Base-by-base conservation (phyloP, 1,140 invertebrate genomes). In the Cydia amplana region DNA sequence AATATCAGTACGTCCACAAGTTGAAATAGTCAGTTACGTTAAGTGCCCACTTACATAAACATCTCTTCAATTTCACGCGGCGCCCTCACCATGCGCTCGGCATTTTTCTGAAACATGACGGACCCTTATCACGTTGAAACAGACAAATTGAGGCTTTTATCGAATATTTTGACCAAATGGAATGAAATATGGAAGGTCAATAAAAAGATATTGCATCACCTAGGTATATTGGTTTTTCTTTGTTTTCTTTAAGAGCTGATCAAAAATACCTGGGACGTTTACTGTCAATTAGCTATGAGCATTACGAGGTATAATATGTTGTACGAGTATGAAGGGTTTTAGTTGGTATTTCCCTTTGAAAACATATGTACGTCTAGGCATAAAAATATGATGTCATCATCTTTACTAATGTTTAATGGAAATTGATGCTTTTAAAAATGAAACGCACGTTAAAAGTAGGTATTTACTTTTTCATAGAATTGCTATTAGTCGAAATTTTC, bases 81-180 rank as follows among this genome's bases (percentile, higher is more conserved):
- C 2, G 55, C 20, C 10, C 55, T n/a, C 55, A 60, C 9, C 18
- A 60, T n/a, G 49, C 49, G 16, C 49, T 51, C 49, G 49, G 49
- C n/a, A n/a, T 60, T 60, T 60, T 23, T 9, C 55, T 23, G 9
- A 60, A 60, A 60, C 55, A 60, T 23, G 55, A 60, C 55, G 20
- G 20, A 60, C 55, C 55, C 55, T 3, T 60, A 23, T 60, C 55
- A 60, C 18, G 7, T 60, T 60, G 55, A 60, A 60, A n/a, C 55
- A 60, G 55, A 60, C 20, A 60, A 60, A 60, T 60, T 60, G 55
- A 23, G 55, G 55, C 55, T 23, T 23, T 60, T 60, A 60, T 60
- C 20, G 55, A 23, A 60, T 60, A 60, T 60, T 60, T 60, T 60
- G 55, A 60, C 55, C 55, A 23, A 60, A 60, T 60, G 20, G 55